Base-by-base conservation (phyloP, 2,113 vertebrate species). In the Dendrocopos noguchii region DNA sequence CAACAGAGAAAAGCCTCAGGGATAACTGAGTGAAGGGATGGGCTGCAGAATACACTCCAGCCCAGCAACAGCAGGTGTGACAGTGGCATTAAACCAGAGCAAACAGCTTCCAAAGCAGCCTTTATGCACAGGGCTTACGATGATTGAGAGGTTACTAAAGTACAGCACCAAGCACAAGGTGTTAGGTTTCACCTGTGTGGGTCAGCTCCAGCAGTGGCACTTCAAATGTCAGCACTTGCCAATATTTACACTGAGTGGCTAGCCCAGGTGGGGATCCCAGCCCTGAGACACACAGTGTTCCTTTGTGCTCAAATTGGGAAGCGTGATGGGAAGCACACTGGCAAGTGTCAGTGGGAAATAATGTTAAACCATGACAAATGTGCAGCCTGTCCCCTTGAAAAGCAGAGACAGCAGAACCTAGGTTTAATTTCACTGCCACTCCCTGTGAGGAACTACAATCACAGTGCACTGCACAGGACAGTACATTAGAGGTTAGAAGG, bases 151-250 rank as follows among this genome's bases (percentile, higher is more conserved):
- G 44, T 66, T 82, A 52, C 34, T 89, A 71, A 84, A 11, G n/a
- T 53, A 24, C 5, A 70, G 20, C 39, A 79, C n/a, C 19, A 50
- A 31, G 50, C 60, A 71, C 19, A 61, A 84, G 67, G 61, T 68
- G 31, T 70, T 59, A 68, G 46, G n/a, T 85, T 92, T 92, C 79
- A 91, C 19, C 81, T 74, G 11, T 52, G 1, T 42, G 66, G 68
- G 66, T 63, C 56, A 85, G 67, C 52, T 89, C 56, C 82, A 80
- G 59, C 39, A 55, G n/a, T 6, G 21, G 56, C 64, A 71, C 64
- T 91, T 82, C 76, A 91, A 36, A 55, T 77, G 75, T 94, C 90
- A 95, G 33, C 90, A 24, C 84, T 80, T 92, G 79, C 31, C 72
- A 90, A 83, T 95, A 82, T 59, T 50, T 71, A 7, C 39, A 52